Evolutionary conservation across 2,113 vertebrate species (phyloP).

Genomic region (Trichomycterus rosablanca): DNA sequence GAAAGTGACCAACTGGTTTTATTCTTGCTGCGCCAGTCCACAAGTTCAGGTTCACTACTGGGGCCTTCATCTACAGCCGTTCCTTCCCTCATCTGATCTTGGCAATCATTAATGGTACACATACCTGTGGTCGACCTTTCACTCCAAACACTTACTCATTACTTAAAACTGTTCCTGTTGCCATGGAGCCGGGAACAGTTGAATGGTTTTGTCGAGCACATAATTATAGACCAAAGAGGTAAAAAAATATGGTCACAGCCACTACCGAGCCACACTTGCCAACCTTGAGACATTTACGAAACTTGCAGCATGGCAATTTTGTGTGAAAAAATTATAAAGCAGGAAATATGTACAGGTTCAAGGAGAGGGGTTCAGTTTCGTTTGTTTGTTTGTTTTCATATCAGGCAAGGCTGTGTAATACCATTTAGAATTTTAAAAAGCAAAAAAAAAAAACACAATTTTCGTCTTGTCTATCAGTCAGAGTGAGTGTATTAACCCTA

Average conservation of each 20-base stretch:
- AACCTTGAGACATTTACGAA: neutral
- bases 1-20: slow-evolving; percentile 46
- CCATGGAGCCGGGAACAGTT: slow-evolving; percentile 54
- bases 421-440: too few species aligned
- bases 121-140: slow-evolving; percentile 69
- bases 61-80: slow-evolving; percentile 41
- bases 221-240: slow-evolving; percentile 48
- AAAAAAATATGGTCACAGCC: slow-evolving; percentile 38
- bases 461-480: too few species aligned
- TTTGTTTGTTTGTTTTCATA: too few species aligned
- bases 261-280: neutral
- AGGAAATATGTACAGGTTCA: too few species aligned
- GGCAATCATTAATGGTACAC: slow-evolving; percentile 66
- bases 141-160: slow-evolving; percentile 70
- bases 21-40: slow-evolving; percentile 34
- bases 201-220: slow-evolving; percentile 47
- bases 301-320: too few species aligned
- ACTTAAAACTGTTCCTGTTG: slow-evolving; percentile 57
- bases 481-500: too few species aligned
- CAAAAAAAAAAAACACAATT: too few species aligned
- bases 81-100: slow-evolving; percentile 42
- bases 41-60: slow-evolving; percentile 45
- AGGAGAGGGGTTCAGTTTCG: too few species aligned
- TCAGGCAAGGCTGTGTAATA: too few species aligned
- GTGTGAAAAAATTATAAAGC: too few species aligned